Evolutionary conservation across 2,797 vertebrate species (phyloP).

Genomic region (Limnodromus scolopaceus): DNA sequence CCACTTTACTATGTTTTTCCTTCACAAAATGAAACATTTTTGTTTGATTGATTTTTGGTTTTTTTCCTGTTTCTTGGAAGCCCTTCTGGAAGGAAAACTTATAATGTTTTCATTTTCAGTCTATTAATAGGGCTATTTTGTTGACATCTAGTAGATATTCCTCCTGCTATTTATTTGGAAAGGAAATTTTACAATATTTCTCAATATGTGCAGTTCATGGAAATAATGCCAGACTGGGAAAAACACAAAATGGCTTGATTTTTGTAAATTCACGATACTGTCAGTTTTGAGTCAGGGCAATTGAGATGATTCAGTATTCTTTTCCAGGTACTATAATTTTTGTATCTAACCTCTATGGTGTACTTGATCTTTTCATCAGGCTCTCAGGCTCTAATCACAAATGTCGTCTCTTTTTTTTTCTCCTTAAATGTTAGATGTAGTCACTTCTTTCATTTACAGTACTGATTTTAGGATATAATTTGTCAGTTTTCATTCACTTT

Average conservation of each 20-base stretch:
- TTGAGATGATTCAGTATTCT: not conserved
- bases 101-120: not conserved
- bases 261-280: not conserved
- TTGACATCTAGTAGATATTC: not conserved
- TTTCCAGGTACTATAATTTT: not conserved
- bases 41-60: not conserved
- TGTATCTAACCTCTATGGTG: not conserved
- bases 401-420: not conserved
- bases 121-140: not conserved
- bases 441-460: not conserved
- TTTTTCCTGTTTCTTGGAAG: not conserved
- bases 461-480: not conserved
- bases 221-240: not conserved
- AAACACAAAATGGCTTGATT: not conserved
- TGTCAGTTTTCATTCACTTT: not conserved
- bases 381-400: not conserved
- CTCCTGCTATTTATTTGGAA: not conserved
- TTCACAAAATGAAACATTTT: not conserved
- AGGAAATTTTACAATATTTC: not conserved
- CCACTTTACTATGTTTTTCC: not conserved
- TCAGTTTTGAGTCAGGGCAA: not conserved
- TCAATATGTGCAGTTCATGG: not conserved
- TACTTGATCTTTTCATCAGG: not conserved
- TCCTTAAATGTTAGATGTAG: accelerated
- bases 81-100: not conserved